phyloP scores from a whole-genome alignment of 2,888 invertebrate species.

The Hydroisotoma schaefferi region DNA sequence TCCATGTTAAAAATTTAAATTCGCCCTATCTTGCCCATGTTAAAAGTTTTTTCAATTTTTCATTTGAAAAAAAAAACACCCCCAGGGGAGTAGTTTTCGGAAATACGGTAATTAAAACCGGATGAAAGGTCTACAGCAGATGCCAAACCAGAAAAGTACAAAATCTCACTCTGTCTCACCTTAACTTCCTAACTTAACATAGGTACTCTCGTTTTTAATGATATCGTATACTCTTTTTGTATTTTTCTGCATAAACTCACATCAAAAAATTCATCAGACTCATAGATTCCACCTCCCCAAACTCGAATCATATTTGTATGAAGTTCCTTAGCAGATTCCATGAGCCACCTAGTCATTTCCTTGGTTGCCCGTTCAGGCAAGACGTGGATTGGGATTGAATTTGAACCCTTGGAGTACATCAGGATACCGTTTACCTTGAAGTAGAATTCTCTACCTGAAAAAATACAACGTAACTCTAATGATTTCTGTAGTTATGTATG shows the following conservation, averaged over 20 bases:
- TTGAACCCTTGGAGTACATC: slow-evolving; percentile 58
- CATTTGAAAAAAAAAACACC: neutral
- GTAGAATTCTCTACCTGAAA: slow-evolving; percentile 54
- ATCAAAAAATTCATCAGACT: slow-evolving; percentile 31
- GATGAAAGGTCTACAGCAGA: too few species aligned
- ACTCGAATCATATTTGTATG: slow-evolving; percentile 56
- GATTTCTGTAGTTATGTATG: neutral
- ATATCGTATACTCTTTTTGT: neutral
- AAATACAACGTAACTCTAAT: neutral
- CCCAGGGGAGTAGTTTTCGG: neutral
- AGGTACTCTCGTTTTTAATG: too few species aligned
- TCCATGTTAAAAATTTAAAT: too few species aligned
- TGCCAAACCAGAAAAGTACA: neutral
- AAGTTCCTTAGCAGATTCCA: slow-evolving; percentile 53
- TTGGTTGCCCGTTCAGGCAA: slow-evolving; percentile 53
- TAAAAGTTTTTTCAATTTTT: too few species aligned
- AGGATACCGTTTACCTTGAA: slow-evolving; percentile 56
- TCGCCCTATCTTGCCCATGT: too few species aligned
- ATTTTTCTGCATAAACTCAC: slow-evolving; percentile 12
- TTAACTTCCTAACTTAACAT: too few species aligned
- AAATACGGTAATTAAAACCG: neutral
- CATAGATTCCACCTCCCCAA: slow-evolving; percentile 42
- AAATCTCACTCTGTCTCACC: too few species aligned
- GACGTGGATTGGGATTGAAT: slow-evolving; percentile 57
- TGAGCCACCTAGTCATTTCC: slow-evolving; percentile 51